These are phyloP conservation scores for Prunella strophiata DNA, from an alignment of 2,797 vertebrate species.

Conservation along the genomic window DNA sequence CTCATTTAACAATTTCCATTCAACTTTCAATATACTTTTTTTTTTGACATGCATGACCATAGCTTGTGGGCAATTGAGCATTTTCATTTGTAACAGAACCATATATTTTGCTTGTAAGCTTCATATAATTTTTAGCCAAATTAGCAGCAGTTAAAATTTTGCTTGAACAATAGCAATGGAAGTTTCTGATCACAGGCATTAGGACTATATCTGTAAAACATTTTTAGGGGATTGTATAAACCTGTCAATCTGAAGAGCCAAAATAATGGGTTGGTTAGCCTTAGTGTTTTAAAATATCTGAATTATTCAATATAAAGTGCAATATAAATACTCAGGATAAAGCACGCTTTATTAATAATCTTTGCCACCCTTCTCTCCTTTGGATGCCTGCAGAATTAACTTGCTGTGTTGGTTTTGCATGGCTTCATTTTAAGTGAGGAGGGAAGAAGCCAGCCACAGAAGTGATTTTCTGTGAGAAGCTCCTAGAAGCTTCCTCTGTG, in stretches of 20 bases:
- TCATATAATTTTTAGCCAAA: background rate
- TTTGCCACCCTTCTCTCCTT: background rate
- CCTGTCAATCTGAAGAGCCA: background rate
- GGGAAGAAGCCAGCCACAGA: background rate
- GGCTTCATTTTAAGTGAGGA: background rate
- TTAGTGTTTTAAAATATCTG: background rate
- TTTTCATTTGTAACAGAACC: background rate
- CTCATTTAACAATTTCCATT: background rate
- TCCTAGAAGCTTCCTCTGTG: background rate
- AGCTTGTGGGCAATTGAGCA: background rate
- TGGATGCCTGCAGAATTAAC: background rate
- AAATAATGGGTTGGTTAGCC: background rate
- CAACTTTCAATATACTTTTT: background rate
- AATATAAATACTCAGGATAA: background rate
- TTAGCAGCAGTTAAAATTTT: background rate
- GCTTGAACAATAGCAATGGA: background rate
- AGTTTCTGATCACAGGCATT: background rate
- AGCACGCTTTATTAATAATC: background rate
- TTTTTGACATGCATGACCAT: background rate
- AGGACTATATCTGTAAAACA: background rate
- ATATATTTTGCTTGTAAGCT: background rate
- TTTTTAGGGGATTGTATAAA: background rate
- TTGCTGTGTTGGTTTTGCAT: background rate
- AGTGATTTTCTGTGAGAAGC: background rate
- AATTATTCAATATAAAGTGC: background rate